Percentiles rank a stretch among this genome's conserved stretches.
Conservation (phyloP, 2,797 vertebrate genomes). For the Sciurus carolinensis region DNA sequence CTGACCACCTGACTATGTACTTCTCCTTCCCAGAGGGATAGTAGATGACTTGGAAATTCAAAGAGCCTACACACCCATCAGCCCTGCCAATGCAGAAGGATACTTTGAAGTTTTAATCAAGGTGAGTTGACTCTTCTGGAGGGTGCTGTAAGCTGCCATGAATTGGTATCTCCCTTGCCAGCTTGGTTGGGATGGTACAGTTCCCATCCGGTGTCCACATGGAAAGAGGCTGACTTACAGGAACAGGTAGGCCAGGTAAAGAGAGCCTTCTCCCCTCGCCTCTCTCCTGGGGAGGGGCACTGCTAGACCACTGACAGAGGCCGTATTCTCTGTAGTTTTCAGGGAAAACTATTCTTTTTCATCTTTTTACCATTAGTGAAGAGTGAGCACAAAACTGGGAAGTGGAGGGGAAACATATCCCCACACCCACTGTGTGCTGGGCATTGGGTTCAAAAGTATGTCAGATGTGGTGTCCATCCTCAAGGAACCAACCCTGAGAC, state of each 20-base stretch:
- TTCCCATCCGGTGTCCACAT: background rate
- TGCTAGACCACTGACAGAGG: background rate
- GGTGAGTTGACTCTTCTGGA: conserved; percentile 85
- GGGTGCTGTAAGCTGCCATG: background rate
- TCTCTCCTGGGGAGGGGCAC: background rate
- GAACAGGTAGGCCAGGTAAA: background rate
- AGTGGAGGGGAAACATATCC: background rate
- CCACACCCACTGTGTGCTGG: background rate
- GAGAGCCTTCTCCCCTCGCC: background rate
- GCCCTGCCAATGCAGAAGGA: conserved; percentile 87
- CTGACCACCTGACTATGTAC: background rate
- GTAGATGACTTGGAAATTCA: conserved; percentile 90
- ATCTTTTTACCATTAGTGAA: background rate
- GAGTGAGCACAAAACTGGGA: background rate
- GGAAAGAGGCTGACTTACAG: background rate
- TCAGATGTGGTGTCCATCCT: background rate
- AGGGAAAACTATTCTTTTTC: background rate
- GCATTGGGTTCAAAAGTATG: background rate
- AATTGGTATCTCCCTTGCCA: background rate
- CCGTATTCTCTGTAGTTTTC: background rate
- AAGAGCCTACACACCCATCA: conserved; percentile 91
- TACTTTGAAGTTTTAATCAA: conserved; percentile 92
- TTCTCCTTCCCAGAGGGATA: conserved; percentile 87
- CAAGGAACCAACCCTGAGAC: background rate
- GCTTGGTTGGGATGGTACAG: background rate